Percentiles rank a stretch among this genome's conserved stretches.
These are phyloP conservation scores for Casuarius casuarius DNA, from an alignment of 2,113 vertebrate species.

Conservation along the genomic window DNA sequence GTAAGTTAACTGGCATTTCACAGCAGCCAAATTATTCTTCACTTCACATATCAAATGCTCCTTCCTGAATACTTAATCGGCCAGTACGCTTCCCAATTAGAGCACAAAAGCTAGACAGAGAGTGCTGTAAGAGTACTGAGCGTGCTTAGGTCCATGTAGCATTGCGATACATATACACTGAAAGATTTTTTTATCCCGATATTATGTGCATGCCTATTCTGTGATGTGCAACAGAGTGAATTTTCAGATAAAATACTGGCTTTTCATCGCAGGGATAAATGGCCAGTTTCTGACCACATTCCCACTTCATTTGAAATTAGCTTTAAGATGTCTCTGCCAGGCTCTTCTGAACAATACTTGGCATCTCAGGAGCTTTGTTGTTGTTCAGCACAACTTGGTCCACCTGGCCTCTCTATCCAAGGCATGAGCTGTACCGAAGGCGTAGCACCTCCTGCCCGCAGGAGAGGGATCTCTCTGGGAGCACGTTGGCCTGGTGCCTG, in stretches of 20 bases:
- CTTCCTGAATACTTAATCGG: neutral
- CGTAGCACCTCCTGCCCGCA: neutral
- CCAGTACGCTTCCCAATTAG: neutral
- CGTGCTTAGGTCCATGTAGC: rapidly evolving
- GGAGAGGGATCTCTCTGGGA: neutral
- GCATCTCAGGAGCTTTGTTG: neutral
- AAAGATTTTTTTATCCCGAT: neutral
- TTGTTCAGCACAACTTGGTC: neutral
- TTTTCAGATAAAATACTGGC: neutral
- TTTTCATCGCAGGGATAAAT: neutral
- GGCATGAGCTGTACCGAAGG: neutral
- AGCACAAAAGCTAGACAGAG: neutral
- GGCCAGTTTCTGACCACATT: neutral
- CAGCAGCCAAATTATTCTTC: neutral
- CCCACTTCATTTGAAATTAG: neutral
- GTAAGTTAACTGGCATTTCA: neutral
- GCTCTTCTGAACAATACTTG: neutral
- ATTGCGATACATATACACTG: neutral
- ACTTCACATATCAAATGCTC: neutral
- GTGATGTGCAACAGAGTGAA: neutral
- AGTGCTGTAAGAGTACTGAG: neutral
- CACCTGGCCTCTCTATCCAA: neutral
- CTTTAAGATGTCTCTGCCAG: neutral
- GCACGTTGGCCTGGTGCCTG: neutral
- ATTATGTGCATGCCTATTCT: neutral